phyloP scores from a whole-genome alignment of 2,888 invertebrate genomes.

The Noctua janthina region DNA sequence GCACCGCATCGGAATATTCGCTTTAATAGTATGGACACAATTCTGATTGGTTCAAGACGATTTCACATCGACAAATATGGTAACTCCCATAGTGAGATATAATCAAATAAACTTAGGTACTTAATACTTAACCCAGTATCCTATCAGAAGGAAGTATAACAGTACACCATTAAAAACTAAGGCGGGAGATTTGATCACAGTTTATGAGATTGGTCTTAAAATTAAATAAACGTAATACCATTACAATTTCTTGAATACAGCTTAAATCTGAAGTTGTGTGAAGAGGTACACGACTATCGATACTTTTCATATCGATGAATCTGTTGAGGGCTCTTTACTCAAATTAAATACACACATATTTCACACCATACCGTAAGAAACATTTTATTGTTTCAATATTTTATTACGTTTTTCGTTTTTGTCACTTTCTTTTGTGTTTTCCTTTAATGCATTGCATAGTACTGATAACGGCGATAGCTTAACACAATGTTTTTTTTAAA shows the following conservation, averaged over 20 bases:
- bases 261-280: constrained; percentile 62
- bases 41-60: background rate
- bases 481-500: too few species aligned
- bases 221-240: constrained; percentile 68
- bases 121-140: background rate
- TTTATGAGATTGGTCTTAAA: constrained; percentile 32
- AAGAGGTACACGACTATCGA: constrained; percentile 40
- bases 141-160: background rate
- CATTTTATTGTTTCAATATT: background rate
- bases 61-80: background rate
- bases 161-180: background rate
- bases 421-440: background rate
- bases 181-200: background rate
- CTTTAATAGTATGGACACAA: background rate
- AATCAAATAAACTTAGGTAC: background rate
- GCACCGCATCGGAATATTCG: background rate
- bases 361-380: background rate
- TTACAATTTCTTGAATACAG: constrained; percentile 69
- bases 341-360: background rate
- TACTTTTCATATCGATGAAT: constrained; percentile 9
- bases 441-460: background rate
- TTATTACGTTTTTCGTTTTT: background rate
- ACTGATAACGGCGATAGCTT: background rate
- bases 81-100: background rate
- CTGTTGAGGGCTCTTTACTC: background rate